Base-by-base conservation (phyloP, 35 echinoderm and acorn worm species). In the Acanthaster planci region DNA sequence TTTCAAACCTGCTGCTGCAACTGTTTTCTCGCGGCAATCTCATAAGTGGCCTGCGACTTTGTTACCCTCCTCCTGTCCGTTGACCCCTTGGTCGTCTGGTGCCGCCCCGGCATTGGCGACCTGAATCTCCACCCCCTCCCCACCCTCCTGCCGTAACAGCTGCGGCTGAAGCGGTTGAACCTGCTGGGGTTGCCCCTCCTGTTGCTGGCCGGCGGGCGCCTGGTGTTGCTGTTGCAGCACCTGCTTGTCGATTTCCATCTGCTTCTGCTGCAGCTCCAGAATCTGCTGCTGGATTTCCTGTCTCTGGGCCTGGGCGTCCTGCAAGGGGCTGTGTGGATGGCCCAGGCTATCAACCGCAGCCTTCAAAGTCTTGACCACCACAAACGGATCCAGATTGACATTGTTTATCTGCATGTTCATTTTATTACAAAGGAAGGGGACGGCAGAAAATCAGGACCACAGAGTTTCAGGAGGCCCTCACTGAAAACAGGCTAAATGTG, bases 341-440 rank as follows among this genome's bases (percentile, higher is more conserved):
- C 82, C 72, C 5, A 77, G 72, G 6, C 38, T 36, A 1, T 77
- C 59, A 0, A 94, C 40, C n/a, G 88, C 86, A 31, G 55, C 90
- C 77, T 87, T 86, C 17, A 97, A 68, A 30, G 78, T 60, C 23
- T 81, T 52, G 42, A 90, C 87, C 2, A 92, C 79, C 23, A 0
- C 54, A 52, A 92, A 97, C 21, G 94, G 94, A 60, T 97, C 94
- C 3, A 89, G 38, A 56, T 97, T 97, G 14, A 97, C 90, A 88
- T 90, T 97, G 36, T 91, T 93, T 83, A 87, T 90, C 94, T 97
- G 82, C 21, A 47, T 51, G 77, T 58, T 47, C 4, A 47, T 6
- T 47, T 47, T 4, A 12, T 4, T 4, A 12, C 4, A 47, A 47
- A 47, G 12, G 36, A 37, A n/a, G 32, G 16, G 30, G 5, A 77